Conservation (phyloP, 2,113 vertebrate genomes). For the Cariama cristata region DNA sequence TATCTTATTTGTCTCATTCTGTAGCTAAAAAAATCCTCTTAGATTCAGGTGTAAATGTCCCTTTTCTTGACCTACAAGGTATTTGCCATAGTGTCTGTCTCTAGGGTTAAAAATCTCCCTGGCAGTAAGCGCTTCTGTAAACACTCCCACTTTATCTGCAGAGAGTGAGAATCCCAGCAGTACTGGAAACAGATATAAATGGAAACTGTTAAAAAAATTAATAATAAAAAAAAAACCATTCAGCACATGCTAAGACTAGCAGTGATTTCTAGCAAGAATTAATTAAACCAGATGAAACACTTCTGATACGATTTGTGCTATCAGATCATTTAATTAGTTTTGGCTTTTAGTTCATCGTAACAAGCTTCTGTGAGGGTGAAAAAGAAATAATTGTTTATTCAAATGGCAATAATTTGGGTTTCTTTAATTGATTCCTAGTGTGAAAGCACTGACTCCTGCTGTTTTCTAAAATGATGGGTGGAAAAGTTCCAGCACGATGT, state of each 20-base stretch:
- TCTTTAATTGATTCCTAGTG: slow-evolving; percentile 76
- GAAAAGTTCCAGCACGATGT: slow-evolving; percentile 62
- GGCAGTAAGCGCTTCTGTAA: slow-evolving; percentile 16
- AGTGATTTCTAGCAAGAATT: slow-evolving; percentile 69
- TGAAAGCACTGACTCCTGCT: slow-evolving; percentile 65
- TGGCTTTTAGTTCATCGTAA: slow-evolving; percentile 66
- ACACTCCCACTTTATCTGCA: slow-evolving; percentile 33
- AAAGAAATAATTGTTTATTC: slow-evolving; percentile 74
- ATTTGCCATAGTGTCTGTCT: neutral
- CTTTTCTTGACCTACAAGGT: neutral
- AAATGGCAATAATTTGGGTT: slow-evolving; percentile 77
- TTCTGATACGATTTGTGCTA: slow-evolving; percentile 74
- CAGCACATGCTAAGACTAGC: slow-evolving; percentile 59
- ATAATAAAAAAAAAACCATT: neutral
- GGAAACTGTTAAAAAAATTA: slow-evolving; percentile 54
- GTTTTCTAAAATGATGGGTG: slow-evolving; percentile 56
- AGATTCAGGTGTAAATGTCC: neutral
- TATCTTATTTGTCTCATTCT: neutral
- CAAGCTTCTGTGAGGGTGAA: slow-evolving; percentile 69
- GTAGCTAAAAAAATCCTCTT: neutral
- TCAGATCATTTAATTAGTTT: slow-evolving; percentile 73
- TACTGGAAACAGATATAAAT: slow-evolving; percentile 22
- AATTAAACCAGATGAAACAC: slow-evolving; percentile 74
- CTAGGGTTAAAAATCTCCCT: slow-evolving; percentile 21
- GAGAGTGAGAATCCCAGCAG: slow-evolving; percentile 38